Conservation (phyloP, 2,888 invertebrate species). For the Drosophila greeni region DNA sequence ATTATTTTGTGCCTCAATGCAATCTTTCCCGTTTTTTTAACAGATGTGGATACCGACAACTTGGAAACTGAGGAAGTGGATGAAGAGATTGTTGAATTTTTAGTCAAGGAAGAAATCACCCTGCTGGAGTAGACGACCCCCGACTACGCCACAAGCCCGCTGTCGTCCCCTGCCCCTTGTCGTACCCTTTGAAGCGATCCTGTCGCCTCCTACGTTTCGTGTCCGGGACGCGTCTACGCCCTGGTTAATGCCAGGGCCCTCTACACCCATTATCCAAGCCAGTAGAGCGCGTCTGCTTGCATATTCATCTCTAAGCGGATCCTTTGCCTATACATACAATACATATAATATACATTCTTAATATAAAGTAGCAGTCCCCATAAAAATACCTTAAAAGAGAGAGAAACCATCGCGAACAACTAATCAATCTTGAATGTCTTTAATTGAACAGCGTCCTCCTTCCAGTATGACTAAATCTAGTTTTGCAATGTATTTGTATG, state of each 20-base stretch:
- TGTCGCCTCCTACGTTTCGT: conserved; percentile 47
- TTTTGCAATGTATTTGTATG: conserved; percentile 74
- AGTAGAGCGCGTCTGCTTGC: conserved; percentile 43
- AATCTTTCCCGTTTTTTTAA: conserved; percentile 37
- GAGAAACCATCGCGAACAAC: conserved; percentile 39
- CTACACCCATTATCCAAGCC: conserved; percentile 20
- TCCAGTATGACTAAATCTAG: conserved; percentile 61
- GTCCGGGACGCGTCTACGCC: conserved; percentile 40
- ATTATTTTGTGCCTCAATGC: not conserved
- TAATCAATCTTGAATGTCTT: conserved; percentile 31
- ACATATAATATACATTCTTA: conserved; percentile 21
- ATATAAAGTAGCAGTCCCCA: conserved; percentile 44
- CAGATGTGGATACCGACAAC: conserved; percentile 96
- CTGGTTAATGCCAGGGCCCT: conserved; percentile 40
- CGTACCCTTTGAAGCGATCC: conserved; percentile 41
- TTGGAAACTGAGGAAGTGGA: conserved; percentile 94
- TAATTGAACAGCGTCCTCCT: conserved; percentile 26
- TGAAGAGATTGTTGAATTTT: conserved; percentile 98
- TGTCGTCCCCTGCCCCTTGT: conserved; percentile 26
- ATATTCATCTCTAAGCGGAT: conserved; percentile 32
- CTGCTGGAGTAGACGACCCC: conserved; percentile 84
- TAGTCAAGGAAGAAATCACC: conserved; percentile 95
- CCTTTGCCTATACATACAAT: conserved; percentile 54
- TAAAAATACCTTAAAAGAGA: conserved; percentile 21
- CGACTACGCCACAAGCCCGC: conserved; percentile 4